Percentiles rank a stretch among this genome's conserved stretches.
phyloP scores from a whole-genome alignment of 2,888 invertebrate species.

The Scrobipalpa atriplicella region DNA sequence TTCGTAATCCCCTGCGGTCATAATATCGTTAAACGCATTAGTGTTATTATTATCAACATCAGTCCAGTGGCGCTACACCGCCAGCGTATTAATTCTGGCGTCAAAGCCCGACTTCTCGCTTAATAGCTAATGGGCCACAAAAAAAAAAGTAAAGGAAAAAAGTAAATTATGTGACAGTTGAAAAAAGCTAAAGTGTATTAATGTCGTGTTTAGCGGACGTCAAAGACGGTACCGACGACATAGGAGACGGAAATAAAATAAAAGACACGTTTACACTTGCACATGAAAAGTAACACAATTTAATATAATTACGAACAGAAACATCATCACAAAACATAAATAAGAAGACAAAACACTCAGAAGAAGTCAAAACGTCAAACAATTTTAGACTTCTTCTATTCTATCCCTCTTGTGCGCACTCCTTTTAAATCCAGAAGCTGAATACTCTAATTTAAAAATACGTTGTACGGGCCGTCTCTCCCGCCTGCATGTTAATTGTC shows the following conservation, averaged over 20 bases:
- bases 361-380: neutral
- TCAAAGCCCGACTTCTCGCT: constrained; percentile 68
- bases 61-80: constrained; percentile 53
- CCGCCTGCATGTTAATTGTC: constrained; percentile 75
- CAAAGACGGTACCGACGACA: constrained; percentile 69
- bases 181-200: constrained; percentile 77
- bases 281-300: neutral
- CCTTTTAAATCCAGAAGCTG: constrained; percentile 52
- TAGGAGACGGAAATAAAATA: constrained; percentile 67
- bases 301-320: neutral
- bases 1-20: constrained; percentile 19
- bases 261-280: constrained; percentile 34
- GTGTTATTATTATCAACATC: constrained; percentile 29
- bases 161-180: constrained; percentile 78
- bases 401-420: constrained; percentile 36
- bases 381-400: neutral
- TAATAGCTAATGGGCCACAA: constrained; percentile 80
- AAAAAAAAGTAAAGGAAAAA: constrained; percentile 60
- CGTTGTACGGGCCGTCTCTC: constrained; percentile 66
- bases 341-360: neutral
- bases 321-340: neutral
- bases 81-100: constrained; percentile 70
- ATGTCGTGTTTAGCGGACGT: constrained; percentile 79
- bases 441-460: constrained; percentile 74
- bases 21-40: constrained; percentile 30